Evolutionary conservation across 1,140 invertebrate species (phyloP), one percentile per base, ranked within the genome.

Genomic region (Eciton burchellii): DNA sequence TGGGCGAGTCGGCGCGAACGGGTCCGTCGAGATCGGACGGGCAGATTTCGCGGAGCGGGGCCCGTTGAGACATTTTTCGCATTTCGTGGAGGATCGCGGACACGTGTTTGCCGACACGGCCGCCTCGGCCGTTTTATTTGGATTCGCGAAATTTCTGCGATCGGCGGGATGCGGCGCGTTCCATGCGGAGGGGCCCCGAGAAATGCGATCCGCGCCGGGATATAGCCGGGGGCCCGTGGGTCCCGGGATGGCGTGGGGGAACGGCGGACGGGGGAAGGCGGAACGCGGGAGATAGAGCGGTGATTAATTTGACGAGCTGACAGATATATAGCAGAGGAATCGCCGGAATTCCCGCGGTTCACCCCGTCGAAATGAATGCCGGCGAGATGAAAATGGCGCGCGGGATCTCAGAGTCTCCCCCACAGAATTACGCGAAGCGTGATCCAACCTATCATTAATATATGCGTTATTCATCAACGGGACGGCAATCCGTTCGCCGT

Each of bases 1-100:
- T 3, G 12, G 60, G 21, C 52, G 16, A 41, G 54, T 8, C 54
- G 54, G 12, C 52, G 21, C 26, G 81, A 19, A 62, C 5, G 19
- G 43, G 47, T 35, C 35, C 65, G 29, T 49, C 14, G 43, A 82
- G 87, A 88, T 88, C 83, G 87, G 76, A 62, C 62, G 26, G 9
- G 16, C 59, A 63, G 86, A 87, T 87, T 86, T 45, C 66, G 63
- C 74, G 16, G 47, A 43, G 9, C 68, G 81, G 74, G n/a, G 52
- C 43, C 49, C 70, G 47, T 60, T 47, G 82, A 68, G 85, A 84
- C 85, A 88, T 88, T 88, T 88, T 73, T 85, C 79, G 86, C 83
- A 88, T 88, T 88, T 87, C 83, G 76, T 74, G 60, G 65, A 81
- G 41, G 63, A 45, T 16, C 59, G 65, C 43, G 56, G 77, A 84